These are phyloP conservation scores for Leptonema lineaticorne DNA, from an alignment of 1,140 invertebrate species.

Conservation along the genomic window DNA sequence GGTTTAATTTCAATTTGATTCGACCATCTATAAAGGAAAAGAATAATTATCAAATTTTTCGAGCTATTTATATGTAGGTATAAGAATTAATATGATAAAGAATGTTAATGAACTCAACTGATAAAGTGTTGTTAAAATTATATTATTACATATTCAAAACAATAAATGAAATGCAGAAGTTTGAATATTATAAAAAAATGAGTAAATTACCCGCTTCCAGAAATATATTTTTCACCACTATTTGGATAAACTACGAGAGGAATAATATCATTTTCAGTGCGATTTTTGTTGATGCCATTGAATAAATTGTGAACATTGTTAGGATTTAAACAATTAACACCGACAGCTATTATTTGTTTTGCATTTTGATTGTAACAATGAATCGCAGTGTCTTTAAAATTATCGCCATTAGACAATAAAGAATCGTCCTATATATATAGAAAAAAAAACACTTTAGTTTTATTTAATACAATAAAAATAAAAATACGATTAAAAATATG, in stretches of 20 bases:
- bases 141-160: no score
- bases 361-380: conserved; percentile 55
- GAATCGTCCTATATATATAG: conserved; percentile 55
- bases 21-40: not conserved
- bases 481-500: not conserved
- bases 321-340: conserved; percentile 71
- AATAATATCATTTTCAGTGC: conserved; percentile 40
- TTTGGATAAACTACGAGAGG: conserved; percentile 65
- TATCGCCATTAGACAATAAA: conserved; percentile 62
- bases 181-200: not conserved
- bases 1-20: conserved; percentile 32
- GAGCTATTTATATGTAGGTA: no score
- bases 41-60: not conserved
- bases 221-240: conserved; percentile 56
- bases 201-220: not conserved
- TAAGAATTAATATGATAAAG: no score
- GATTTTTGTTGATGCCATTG: conserved; percentile 49
- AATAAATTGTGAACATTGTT: conserved; percentile 59
- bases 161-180: no score
- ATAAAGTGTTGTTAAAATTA: no score
- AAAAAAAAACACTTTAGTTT: conserved; percentile 43
- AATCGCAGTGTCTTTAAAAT: conserved; percentile 58
- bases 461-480: not conserved
- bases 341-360: conserved; percentile 66
- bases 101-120: not conserved